Percentiles rank a stretch among this genome's conserved stretches.
Evolutionary conservation across 1,140 invertebrate genomes (phyloP).

Genomic region (Habropoda laboriosa): DNA sequence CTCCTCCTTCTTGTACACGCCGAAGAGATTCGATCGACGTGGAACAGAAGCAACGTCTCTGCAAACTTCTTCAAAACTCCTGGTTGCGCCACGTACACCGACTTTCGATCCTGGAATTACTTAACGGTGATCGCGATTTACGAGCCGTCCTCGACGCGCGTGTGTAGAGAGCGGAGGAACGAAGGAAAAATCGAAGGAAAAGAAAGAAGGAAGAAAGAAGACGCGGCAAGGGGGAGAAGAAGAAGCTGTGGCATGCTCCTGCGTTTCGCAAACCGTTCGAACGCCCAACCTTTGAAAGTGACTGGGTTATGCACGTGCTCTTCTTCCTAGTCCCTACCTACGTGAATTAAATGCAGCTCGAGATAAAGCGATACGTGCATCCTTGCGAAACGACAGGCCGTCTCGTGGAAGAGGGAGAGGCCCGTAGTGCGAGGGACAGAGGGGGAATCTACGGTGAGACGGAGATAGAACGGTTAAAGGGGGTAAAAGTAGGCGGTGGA

Average conservation of each 20-base stretch:
- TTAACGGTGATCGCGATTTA: conserved; percentile 61
- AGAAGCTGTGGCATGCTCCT: conserved; percentile 56
- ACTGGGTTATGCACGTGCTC: conserved; percentile 67
- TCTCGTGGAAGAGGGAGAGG: conserved; percentile 40
- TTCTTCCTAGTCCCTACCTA: conserved; percentile 68
- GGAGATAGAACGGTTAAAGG: not conserved
- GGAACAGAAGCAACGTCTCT: not conserved
- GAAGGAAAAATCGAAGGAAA: not conserved
- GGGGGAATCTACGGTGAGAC: not conserved
- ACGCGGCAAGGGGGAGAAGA: not conserved
- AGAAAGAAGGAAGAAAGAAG: not conserved
- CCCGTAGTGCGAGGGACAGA: too few relatives aligned
- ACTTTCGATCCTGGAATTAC: conserved; percentile 59
- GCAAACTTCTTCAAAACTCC: conserved; percentile 45
- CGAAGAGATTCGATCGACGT: not conserved
- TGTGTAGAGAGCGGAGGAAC: conserved; percentile 22
- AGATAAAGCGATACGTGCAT: conserved; percentile 69
- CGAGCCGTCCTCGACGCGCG: conserved; percentile 50
- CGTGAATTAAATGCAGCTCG: conserved; percentile 66
- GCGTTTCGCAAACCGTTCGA: conserved; percentile 67
- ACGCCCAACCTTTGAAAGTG: conserved; percentile 71
- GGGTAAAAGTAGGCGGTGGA: conserved; percentile 37
- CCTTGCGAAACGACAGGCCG: conserved; percentile 66
- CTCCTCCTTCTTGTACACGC: not conserved
- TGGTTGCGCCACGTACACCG: conserved; percentile 39